Conservation (phyloP, 2,797 vertebrate species). For the Leptoclinus maculatus region DNA sequence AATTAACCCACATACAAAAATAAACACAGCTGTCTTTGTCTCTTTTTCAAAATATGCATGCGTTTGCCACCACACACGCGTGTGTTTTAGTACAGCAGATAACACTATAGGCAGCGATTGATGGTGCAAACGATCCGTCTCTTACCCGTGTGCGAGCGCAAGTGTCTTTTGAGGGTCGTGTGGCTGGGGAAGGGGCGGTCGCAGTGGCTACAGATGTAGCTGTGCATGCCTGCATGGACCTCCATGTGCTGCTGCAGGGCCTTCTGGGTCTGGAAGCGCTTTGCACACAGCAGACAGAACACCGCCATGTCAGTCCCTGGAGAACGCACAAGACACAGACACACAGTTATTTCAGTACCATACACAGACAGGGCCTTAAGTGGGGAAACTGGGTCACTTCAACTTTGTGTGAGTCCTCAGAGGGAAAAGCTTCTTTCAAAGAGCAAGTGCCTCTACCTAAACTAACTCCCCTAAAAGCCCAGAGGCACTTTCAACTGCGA, state of each 20-base stretch:
- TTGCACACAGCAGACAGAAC: conserved; percentile 99
- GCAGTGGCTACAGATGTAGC: conserved; percentile 99
- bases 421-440: conserved; percentile 85
- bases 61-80: conserved; percentile 33
- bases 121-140: conserved; percentile 14
- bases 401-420: conserved; percentile 84
- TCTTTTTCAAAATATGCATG: conserved; percentile 32
- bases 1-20: conserved; percentile 69
- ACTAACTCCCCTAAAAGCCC: conserved; percentile 83
- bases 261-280: conserved; percentile 99
- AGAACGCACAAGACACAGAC: conserved; percentile 79
- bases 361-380: conserved; percentile 83
- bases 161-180: conserved; percentile 97
- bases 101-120: conserved; percentile 9
- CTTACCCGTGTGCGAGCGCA: conserved; percentile 97
- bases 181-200: conserved; percentile 98
- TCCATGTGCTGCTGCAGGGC: conserved; percentile 99
- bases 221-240: conserved; percentile 96
- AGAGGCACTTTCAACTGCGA: conserved; percentile 79
- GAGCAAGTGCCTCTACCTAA: conserved; percentile 84
- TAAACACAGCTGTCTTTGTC: conserved; percentile 53
- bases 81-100: conserved; percentile 25
- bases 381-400: conserved; percentile 87
- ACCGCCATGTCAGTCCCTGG: conserved; percentile 98
- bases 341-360: conserved; percentile 83